Base-by-base conservation (phyloP, 2,797 vertebrate species). In the Hoplostethus atlanticus region DNA sequence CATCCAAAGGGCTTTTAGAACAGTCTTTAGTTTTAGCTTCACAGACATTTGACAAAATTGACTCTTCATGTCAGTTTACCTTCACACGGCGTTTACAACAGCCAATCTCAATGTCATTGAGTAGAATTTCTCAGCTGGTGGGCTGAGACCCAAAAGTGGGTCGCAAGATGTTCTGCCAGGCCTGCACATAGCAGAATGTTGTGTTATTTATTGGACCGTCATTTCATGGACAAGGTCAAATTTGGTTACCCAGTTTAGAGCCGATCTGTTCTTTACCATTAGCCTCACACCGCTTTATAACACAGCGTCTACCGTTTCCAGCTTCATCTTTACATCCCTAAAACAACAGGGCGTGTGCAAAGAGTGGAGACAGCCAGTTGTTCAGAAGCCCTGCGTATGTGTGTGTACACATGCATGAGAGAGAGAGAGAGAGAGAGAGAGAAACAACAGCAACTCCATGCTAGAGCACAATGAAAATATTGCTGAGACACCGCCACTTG, bases 221-320 rank as follows among this genome's bases (percentile, higher is more conserved):
- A 81, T 80, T 71, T 81, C 83, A 77, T 17, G 81, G 88, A 87
- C 84, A 75, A 91, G 90, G 87, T 89, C 88, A 86, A 77, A 90
- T 71, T 74, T 84, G 82, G 90, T 90, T 86, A 90, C 83, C 81
- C 79, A 77, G 70, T 75, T 63, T 76, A 84, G 70, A 87, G 86
- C 83, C 83, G 82, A 81, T 73, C 71, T 79, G 85, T 82, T 85
- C 79, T 77, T 83, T 64, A 81, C 71, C 77, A 84, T 89, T 86
- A 91, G 79, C 81, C 77, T 87, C 80, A 87, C 77, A 84, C 72
- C 83, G 83, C 66, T 52, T 72, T 77, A 61, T 76, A 86, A 78
- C 61, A 74, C 36, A 40, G 38, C 47, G 81, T 78, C 83, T 72
- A 81, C 79, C 73, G 76, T 31, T 51, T 77, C 68, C 58, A 62